Base-by-base conservation (phyloP, 92 coral and sea anemone genomes). In the Zoanthus gigantus region DNA sequence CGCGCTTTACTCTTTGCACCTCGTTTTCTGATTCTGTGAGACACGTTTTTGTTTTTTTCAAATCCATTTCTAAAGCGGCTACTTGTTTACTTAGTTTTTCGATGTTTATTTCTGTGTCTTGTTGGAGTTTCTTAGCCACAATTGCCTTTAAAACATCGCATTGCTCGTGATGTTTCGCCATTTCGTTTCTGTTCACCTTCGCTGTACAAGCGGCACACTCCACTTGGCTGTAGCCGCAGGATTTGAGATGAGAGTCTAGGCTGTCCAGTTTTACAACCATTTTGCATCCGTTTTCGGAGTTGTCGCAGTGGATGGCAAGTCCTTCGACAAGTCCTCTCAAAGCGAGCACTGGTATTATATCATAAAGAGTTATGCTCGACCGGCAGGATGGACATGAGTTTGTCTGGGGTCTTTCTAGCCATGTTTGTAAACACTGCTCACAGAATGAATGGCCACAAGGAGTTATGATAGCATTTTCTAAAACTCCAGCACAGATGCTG, bases 381-480 rank as follows among this genome's bases (percentile, higher is more conserved):
- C 99, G 94, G 71, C 99, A 97, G 7, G 95, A 90, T 30, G 99
- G 99, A 76, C 99, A 97, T 0, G 97, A 77, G n/a, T 85, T 84
- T 15, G 93, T 93, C 84, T 92, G 92, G 14, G 99, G 98, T 69
- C 98, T 89, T 31, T 91, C 94, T 14, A 97, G 88, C 99, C 99
- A 97, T 18, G 91, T 97, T 81, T 97, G 92, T 63, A 97, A 84
- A 80, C 99, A 97, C 63, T 88, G 78, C 74, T 94, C 96, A 82
- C 99, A 97, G 83, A 95, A 97, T 58, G 97, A 94, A 83, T 97
- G 99, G 7, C 99, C 99, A 76, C 99, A 97, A 32, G 96, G 96
- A 57, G 99, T 95, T 53, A 95, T 92, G 11, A 95, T 93, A 29
- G 99, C 98, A 47, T 95, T 89, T 90, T 97, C 94, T 17, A 97